Conservation (phyloP, 2,797 vertebrate genomes). For the Argentina silus region DNA sequence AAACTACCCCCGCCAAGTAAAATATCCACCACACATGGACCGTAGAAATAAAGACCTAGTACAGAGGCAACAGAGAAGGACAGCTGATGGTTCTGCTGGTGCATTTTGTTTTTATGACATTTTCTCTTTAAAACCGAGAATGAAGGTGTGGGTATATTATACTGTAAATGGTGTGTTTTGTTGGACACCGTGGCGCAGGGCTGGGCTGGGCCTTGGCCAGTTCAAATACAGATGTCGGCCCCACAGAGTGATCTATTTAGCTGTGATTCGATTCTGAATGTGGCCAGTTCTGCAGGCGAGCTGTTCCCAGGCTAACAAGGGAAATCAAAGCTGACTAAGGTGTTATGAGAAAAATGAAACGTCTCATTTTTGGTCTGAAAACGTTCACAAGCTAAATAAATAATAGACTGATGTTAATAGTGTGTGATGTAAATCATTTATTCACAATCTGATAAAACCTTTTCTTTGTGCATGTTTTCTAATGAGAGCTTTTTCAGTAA, state of each 20-base stretch:
- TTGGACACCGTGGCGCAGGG: conserved; percentile 33
- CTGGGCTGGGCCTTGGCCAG: conserved; percentile 58
- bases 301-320: conserved; percentile 33
- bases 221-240: conserved; percentile 65
- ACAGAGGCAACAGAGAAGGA: conserved; percentile 29
- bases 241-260: conserved; percentile 46
- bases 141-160: conserved; percentile 49
- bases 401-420: background rate
- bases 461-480: conserved; percentile 29
- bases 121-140: conserved; percentile 47
- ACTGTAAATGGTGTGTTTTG: conserved; percentile 41
- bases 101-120: conserved; percentile 47
- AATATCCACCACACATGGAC: conserved; percentile 47
- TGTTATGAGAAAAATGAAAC: conserved; percentile 21
- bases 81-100: conserved; percentile 45
- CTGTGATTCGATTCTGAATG: conserved; percentile 20
- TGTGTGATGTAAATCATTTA: background rate
- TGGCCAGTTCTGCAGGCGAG: conserved; percentile 8
- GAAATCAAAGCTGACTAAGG: conserved; percentile 20
- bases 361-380: conserved; percentile 23
- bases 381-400: conserved; percentile 5
- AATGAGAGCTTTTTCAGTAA: conserved; percentile 25
- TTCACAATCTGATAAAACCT: background rate
- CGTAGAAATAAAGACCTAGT: conserved; percentile 8
- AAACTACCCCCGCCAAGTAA: conserved; percentile 48